A percentile compares a stretch with the other conserved stretches of the same genome.
phyloP scores from a whole-genome alignment of 1,140 invertebrate species.

The Euglossa dilemma region DNA sequence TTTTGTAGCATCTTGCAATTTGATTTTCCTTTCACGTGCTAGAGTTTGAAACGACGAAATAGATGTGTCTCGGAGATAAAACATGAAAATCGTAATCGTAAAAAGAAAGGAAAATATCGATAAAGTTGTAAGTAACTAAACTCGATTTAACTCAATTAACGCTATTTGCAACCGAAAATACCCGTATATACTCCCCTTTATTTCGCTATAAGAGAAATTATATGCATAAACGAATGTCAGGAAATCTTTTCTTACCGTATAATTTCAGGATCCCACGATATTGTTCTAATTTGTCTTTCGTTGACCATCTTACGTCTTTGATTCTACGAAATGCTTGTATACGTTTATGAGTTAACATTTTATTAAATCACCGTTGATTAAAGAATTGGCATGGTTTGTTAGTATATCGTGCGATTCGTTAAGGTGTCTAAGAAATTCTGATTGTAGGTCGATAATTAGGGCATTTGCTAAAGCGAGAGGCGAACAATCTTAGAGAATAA shows the following conservation, averaged over 20 bases:
- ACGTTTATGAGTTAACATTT: slow-evolving; percentile 48
- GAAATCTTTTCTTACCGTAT: slow-evolving; percentile 81
- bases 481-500: slow-evolving; percentile 27
- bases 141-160: too few species aligned
- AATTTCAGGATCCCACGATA: slow-evolving; percentile 85
- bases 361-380: too few species aligned
- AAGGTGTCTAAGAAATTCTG: background rate
- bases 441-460: background rate
- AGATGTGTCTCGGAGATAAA: background rate
- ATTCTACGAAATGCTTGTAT: slow-evolving; percentile 17
- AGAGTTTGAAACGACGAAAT: background rate
- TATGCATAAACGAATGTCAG: background rate
- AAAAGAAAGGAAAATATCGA: background rate
- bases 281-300: slow-evolving; percentile 85
- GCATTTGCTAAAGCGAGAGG: background rate
- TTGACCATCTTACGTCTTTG: slow-evolving; percentile 84
- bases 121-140: too few species aligned
- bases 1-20: slow-evolving; percentile 81
- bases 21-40: slow-evolving; percentile 85
- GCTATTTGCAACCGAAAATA: background rate
- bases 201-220: background rate
- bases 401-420: background rate
- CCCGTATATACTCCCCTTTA: background rate
- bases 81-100: background rate
- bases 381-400: background rate